A percentile compares a stretch with the other conserved stretches of the same genome.
Evolutionary conservation across 2,113 vertebrate genomes (phyloP).

Genomic region (Paracanthobrama guichenoti): DNA sequence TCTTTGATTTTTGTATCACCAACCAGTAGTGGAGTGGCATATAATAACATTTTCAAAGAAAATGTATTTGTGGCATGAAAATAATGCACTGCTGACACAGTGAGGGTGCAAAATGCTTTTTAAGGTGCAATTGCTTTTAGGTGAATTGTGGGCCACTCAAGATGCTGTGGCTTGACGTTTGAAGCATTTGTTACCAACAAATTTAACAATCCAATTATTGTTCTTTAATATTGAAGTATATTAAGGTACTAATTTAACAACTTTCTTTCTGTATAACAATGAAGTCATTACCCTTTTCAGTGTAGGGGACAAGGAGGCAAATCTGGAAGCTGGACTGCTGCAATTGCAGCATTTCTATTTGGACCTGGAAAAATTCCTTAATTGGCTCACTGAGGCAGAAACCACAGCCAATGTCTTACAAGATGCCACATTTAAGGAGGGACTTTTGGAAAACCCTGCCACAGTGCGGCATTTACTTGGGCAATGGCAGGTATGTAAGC

Average conservation of each 20-base stretch:
- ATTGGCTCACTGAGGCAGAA: conserved; percentile 96
- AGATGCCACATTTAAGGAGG: conserved; percentile 89
- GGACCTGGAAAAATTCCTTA: conserved; percentile 92
- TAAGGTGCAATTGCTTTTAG: neutral
- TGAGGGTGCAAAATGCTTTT: no score
- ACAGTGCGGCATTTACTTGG: conserved; percentile 81
- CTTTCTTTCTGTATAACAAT: neutral
- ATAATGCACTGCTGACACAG: no score
- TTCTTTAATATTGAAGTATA: neutral
- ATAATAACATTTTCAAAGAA: neutral
- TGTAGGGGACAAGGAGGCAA: conserved; percentile 83
- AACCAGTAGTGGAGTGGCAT: neutral
- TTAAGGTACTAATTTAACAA: neutral
- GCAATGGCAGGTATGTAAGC: conserved; percentile 87
- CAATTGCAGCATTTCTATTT: conserved; percentile 89
- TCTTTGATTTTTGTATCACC: neutral
- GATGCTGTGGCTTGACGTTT: neutral
- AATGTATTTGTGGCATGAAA: conserved; percentile 1
- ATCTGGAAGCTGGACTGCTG: conserved; percentile 82
- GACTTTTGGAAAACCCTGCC: conserved; percentile 81
- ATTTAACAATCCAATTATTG: neutral
- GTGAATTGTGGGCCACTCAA: neutral
- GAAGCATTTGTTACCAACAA: neutral
- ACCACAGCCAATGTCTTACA: conserved; percentile 94
- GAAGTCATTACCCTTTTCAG: conserved; percentile 70